Evolutionary conservation across 2,797 vertebrate genomes (phyloP).

Genomic region (Cryptoblepharus egeriae): DNA sequence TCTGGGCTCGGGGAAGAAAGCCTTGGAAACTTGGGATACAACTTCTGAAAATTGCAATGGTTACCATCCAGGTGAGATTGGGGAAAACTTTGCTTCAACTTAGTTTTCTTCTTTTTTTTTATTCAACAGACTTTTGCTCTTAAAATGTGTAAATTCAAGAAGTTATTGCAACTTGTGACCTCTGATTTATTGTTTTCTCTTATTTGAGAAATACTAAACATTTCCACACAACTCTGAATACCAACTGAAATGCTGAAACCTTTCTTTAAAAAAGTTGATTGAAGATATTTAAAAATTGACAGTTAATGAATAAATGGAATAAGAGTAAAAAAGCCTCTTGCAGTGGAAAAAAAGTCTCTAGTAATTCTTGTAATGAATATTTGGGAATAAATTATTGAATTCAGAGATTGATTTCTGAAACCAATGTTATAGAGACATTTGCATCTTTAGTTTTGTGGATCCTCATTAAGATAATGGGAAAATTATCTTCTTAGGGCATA

Average conservation of each 20-base stretch:
- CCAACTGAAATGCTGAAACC: background rate
- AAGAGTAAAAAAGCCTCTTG: too few species aligned
- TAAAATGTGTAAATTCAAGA: background rate
- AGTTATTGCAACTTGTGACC: background rate
- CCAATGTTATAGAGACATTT: background rate
- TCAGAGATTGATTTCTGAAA: background rate
- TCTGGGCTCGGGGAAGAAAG: constrained; percentile 89
- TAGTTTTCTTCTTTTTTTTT: background rate
- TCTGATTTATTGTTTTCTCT: background rate
- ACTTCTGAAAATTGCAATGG: constrained; percentile 91
- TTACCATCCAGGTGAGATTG: constrained; percentile 88
- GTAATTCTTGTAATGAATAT: background rate
- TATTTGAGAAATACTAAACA: background rate
- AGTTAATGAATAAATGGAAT: background rate
- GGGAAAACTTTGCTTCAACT: background rate
- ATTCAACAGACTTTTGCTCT: background rate
- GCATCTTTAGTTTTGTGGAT: background rate
- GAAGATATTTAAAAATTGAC: background rate
- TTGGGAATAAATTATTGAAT: background rate
- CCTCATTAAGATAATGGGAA: background rate
- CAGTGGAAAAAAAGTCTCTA: too few species aligned
- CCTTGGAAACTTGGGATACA: constrained; percentile 95
- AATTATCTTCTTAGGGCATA: background rate
- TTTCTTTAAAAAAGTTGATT: too few species aligned
- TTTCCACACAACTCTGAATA: background rate